Conservation (phyloP, 1,140 invertebrate species). For the Brachionus rubens region DNA sequence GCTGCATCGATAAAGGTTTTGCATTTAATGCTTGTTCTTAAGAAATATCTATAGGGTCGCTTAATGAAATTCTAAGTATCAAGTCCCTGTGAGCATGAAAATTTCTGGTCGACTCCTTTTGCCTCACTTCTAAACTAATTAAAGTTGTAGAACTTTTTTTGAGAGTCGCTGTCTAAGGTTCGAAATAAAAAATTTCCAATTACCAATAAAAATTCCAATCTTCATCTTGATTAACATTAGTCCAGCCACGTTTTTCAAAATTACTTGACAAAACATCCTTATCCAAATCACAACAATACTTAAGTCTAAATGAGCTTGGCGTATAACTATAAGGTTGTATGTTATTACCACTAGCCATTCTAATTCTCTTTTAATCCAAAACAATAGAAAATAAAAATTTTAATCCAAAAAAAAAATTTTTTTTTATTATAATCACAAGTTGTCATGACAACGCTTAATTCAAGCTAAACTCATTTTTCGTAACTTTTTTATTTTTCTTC, state of each 20-base stretch:
- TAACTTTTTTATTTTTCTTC: conserved; percentile 8
- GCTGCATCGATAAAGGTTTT: too few relatives aligned
- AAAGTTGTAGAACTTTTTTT: too few relatives aligned
- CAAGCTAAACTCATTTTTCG: background rate
- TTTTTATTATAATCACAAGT: background rate
- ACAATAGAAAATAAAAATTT: background rate
- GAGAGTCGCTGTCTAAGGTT: too few relatives aligned
- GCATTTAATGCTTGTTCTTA: too few relatives aligned
- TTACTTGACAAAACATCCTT: conserved; percentile 90
- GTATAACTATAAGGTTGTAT: background rate
- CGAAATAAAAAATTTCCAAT: conserved; percentile 46
- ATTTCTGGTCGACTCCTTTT: too few relatives aligned
- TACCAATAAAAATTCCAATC: conserved; percentile 94
- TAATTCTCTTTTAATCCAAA: too few relatives aligned
- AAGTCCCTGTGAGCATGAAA: too few relatives aligned
- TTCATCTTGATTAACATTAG: conserved; percentile 81
- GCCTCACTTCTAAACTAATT: too few relatives aligned
- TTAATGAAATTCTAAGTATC: too few relatives aligned
- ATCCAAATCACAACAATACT: conserved; percentile 84
- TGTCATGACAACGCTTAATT: background rate
- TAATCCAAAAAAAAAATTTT: too few relatives aligned
- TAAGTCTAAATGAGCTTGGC: conserved; percentile 45
- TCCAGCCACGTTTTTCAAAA: conserved; percentile 87
- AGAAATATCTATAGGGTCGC: too few relatives aligned
- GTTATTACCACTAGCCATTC: conserved; percentile 29